A percentile compares a stretch with the other conserved stretches of the same genome.
Conservation (phyloP, 92 coral and sea anemone species). For the Palythoa heliodiscus region DNA sequence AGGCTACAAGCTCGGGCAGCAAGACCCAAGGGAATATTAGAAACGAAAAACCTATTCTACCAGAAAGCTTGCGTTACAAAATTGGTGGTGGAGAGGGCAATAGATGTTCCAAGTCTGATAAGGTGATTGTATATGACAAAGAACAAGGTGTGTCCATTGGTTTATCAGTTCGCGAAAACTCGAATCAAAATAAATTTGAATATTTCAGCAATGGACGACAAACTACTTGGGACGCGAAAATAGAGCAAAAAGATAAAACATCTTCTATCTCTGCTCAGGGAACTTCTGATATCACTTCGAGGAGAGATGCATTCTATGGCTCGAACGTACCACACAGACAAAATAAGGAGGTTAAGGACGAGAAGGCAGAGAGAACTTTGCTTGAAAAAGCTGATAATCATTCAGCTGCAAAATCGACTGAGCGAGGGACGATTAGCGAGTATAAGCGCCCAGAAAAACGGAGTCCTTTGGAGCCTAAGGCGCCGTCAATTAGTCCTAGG, state of each 20-base stretch:
- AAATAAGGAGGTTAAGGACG: constrained; percentile 16
- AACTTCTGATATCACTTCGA: not conserved
- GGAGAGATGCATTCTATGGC: constrained; percentile 2
- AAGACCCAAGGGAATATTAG: constrained; percentile 36
- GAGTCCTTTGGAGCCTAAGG: constrained; percentile 12
- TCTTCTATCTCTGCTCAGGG: constrained; percentile 20
- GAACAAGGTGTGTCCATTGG: constrained; percentile 61
- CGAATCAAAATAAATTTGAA: constrained; percentile 51
- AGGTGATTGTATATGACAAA: constrained; percentile 57
- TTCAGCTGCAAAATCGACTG: constrained; percentile 2
- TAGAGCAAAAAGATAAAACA: constrained; percentile 30
- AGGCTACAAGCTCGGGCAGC: not conserved
- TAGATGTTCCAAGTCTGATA: constrained; percentile 55
- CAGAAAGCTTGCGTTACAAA: constrained; percentile 69
- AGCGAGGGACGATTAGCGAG: constrained; percentile 4
- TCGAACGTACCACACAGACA: not conserved
- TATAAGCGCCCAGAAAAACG: constrained; percentile 34
- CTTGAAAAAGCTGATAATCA: constrained; percentile 14
- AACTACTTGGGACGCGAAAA: constrained; percentile 29
- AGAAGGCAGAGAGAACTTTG: constrained; percentile 21
- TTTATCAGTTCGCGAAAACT: constrained; percentile 67
- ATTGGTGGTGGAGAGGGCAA: constrained; percentile 54
- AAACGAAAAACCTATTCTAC: constrained; percentile 81
- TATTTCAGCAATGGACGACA: constrained; percentile 55
- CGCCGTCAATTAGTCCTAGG: not conserved